Evolutionary conservation across 1,140 invertebrate species (phyloP).

Genomic region (Leptinotarsa undecemlineata): DNA sequence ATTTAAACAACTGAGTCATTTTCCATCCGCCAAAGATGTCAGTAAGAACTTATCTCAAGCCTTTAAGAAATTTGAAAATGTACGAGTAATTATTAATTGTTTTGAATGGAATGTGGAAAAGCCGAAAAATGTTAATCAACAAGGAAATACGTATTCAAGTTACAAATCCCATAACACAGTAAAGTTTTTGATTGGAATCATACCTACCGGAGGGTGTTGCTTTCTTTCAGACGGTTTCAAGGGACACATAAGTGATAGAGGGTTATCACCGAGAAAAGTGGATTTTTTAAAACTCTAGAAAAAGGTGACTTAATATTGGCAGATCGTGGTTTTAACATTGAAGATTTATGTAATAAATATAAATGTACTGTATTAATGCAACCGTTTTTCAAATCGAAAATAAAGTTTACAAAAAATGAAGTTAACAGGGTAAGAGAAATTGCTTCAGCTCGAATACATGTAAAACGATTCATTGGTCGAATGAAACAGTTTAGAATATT

Average conservation of each 20-base stretch:
- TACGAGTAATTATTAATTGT: constrained; percentile 9
- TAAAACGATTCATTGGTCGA: neutral
- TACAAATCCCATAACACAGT: neutral
- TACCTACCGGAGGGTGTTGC: neutral
- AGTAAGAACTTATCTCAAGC: constrained; percentile 14
- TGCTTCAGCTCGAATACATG: neutral
- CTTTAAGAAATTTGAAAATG: neutral
- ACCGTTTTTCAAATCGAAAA: neutral
- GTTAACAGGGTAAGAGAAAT: neutral
- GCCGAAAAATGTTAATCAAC: neutral
- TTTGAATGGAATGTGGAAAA: neutral
- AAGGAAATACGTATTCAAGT: neutral
- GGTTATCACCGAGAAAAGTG: too few species aligned
- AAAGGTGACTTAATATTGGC: neutral
- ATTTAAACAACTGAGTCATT: constrained; percentile 19
- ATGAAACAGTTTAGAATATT: neutral
- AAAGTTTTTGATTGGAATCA: neutral
- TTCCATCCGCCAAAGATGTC: neutral
- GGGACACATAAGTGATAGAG: too few species aligned
- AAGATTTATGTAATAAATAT: neutral
- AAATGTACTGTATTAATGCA: too few species aligned
- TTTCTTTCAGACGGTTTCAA: neutral
- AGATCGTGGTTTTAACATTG: neutral
- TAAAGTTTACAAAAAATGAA: neutral
- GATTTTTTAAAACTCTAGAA: neutral